Base-by-base conservation (phyloP, 2,797 vertebrate species). In the Cygnus olor region DNA sequence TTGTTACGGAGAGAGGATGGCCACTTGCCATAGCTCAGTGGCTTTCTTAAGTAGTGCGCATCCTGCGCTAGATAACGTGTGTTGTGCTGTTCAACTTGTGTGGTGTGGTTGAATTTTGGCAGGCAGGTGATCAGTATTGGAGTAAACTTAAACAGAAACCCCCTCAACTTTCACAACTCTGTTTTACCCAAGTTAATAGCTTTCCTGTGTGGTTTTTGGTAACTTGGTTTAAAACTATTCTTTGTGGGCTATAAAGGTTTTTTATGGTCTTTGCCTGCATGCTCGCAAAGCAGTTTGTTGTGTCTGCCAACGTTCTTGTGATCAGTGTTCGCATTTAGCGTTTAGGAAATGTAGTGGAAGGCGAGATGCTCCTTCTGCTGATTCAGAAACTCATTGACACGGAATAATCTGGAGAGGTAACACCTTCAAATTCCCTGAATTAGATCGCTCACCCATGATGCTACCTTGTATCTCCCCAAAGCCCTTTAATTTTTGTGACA, bases 271-370 rank as follows among this genome's bases (percentile, higher is more conserved):
- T 70, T 80, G 28, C 38, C 89, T 81, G 25, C 61, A 63, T 9
- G 61, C 49, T 4, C 24, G 27, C 20, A 1, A 57, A 56, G n/a
- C 14, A 20, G 38, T 57, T 65, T 21, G 5, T 47, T 68, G 32
- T 80, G 49, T 77, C 68, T 92, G 83, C 79, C 78, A 68, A 2
- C 0, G 6, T 54, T 82, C 47, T 78, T 89, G 64, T 84, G 89
- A 73, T 90, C 53, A 13, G 64, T 93, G 81, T 93, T 95, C 89
- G 80, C 40, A 36, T 93, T 54, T 42, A 81, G 68, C 51, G 14
- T 86, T 86, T 90, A 85, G 80, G 91, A 95, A 91, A 89, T 57
- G 76, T 82, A 61, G 71, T 88, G 77, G 53, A 84, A 93, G 90
- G 85, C 40, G 64, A 90, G 77, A 65, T 85, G 44, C 8, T 74